A percentile compares a stretch with the other conserved stretches of the same genome.
Conservation (phyloP, 2,888 invertebrate genomes). For the Leptarthrus brevirostris region DNA sequence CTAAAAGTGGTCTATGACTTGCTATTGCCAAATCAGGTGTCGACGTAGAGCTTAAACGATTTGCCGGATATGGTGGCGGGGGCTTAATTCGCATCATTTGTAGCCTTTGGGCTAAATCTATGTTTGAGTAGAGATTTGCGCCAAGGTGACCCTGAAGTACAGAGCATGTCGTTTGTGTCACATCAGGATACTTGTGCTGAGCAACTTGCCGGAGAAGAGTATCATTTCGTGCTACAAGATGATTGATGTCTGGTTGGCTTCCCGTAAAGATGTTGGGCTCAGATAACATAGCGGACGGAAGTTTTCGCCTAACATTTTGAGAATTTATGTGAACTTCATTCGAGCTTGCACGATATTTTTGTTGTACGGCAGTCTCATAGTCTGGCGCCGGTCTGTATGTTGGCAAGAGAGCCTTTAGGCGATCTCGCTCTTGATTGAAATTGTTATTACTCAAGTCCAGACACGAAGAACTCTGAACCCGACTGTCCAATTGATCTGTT, state of each 20-base stretch:
- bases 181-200: conserved; percentile 73
- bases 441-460: conserved; percentile 65
- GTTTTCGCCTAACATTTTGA: conserved; percentile 57
- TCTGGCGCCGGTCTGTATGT: conserved; percentile 92
- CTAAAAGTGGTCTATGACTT: conserved; percentile 70
- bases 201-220: conserved; percentile 58
- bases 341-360: conserved; percentile 79
- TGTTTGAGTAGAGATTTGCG: conserved; percentile 59
- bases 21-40: conserved; percentile 86
- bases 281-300: conserved; percentile 57
- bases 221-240: conserved; percentile 63
- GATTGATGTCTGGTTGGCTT: conserved; percentile 81
- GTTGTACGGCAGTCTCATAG: conserved; percentile 92
- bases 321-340: conserved; percentile 64
- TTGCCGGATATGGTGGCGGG: conserved; percentile 86
- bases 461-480: conserved; percentile 65
- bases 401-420: conserved; percentile 79
- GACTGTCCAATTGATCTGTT: conserved; percentile 57
- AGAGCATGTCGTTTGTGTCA: conserved; percentile 70
- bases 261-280: conserved; percentile 60
- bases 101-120: conserved; percentile 64
- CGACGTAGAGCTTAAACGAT: conserved; percentile 82
- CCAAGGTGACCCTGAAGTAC: conserved; percentile 62
- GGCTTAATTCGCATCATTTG: conserved; percentile 72
- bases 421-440: conserved; percentile 65